Percentiles rank a stretch among this genome's conserved stretches.
phyloP scores from a whole-genome alignment of 2,797 vertebrate genomes.

The Etheostoma nigrum region DNA sequence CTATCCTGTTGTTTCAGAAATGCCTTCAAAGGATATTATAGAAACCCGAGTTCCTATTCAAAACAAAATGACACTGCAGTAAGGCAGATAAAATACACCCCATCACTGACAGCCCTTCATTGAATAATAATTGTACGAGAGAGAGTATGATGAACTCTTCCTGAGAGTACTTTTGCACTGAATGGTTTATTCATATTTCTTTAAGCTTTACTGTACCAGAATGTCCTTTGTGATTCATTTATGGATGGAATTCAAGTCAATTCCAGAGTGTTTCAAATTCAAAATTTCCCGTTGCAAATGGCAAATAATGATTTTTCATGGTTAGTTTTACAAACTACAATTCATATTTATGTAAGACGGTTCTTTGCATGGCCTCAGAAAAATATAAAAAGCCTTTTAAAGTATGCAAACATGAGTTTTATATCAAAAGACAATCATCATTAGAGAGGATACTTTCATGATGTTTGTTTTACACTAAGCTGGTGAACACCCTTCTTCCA shows the following conservation, averaged over 20 bases:
- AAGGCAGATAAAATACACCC: slow-evolving; percentile 32
- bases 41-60: not conserved
- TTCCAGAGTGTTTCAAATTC: not conserved
- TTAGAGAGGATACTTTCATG: not conserved
- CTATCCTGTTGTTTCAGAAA: not conserved
- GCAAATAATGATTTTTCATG: not conserved
- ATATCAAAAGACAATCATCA: not conserved
- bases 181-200: slow-evolving; percentile 21
- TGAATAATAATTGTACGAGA: slow-evolving; percentile 38
- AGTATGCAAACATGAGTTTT: not conserved
- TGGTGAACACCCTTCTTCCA: not conserved
- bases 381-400: not conserved
- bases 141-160: slow-evolving; percentile 16
- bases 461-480: not conserved
- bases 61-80: slow-evolving; percentile 12
- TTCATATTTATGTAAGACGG: not conserved
- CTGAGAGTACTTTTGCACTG: slow-evolving; percentile 9
- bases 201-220: not conserved
- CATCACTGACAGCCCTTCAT: slow-evolving; percentile 30
- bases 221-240: not conserved
- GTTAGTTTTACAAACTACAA: not conserved
- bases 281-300: not conserved
- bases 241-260: not conserved
- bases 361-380: not conserved
- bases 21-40: not conserved